A percentile compares a stretch with the other conserved stretches of the same genome.
These are phyloP conservation scores for Euphydryas editha DNA, from an alignment of 2,888 invertebrate species.

Conservation along the genomic window DNA sequence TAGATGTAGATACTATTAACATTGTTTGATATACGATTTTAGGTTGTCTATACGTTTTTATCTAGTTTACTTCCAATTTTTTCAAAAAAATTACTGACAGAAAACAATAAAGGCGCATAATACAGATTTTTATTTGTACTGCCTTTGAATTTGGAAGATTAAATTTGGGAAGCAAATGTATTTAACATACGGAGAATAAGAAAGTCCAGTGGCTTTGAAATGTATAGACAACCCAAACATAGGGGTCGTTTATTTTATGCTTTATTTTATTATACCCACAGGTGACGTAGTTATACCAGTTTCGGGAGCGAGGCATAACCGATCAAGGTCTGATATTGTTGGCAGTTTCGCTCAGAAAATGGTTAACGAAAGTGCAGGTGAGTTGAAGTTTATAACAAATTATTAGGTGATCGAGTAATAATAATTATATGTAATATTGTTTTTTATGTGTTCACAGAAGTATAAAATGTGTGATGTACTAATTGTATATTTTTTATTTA, in stretches of 20 bases:
- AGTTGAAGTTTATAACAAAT: background rate
- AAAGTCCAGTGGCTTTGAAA: background rate
- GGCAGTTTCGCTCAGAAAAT: conserved; percentile 73
- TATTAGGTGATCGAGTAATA: background rate
- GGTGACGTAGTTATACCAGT: conserved; percentile 64
- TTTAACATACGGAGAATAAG: background rate
- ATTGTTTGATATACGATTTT: background rate
- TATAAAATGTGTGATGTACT: too few species aligned
- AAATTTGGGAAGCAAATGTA: background rate
- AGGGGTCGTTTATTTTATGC: background rate
- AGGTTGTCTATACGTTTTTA: conserved; percentile 9
- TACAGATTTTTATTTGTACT: too few species aligned
- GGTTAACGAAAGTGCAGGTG: conserved; percentile 74
- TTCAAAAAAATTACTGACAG: too few species aligned
- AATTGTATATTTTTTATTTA: background rate
- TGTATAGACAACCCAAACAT: conserved; percentile 2
- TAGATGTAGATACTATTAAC: background rate
- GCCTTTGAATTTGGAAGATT: too few species aligned
- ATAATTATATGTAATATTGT: background rate
- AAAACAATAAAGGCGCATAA: too few species aligned
- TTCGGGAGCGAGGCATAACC: conserved; percentile 68
- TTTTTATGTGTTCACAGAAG: background rate
- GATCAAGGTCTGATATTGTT: conserved; percentile 76
- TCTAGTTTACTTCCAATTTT: background rate
- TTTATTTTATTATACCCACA: conserved; percentile 48